Base-by-base conservation (phyloP, 2,888 invertebrate species). In the Hipparchia sbordonii region DNA sequence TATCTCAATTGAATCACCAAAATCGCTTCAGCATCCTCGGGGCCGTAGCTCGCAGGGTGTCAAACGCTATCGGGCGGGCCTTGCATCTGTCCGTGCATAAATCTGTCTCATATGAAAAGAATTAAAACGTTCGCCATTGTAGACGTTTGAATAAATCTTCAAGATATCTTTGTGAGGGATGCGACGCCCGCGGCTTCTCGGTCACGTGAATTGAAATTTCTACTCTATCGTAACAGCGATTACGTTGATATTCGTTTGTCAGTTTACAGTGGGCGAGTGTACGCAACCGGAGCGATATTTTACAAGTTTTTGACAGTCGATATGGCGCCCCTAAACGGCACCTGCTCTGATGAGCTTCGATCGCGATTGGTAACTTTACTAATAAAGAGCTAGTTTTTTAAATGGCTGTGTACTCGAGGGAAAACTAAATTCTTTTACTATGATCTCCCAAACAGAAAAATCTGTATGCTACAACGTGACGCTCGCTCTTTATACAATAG, bases 271-370 rank as follows among this genome's bases (percentile, higher is more conserved):
- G 62, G 57, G 10, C 7, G 33, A 66, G 56, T 61, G 72, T 72
- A 70, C 74, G 63, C 65, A 52, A 65, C 65, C 72, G 46, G 87
- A 90, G 92, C 95, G 92, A 95, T 95, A 95, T 95, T 95, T 95
- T 94, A 95, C 94, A 94, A 95, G 94, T 95, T 95, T 95, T 95
- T 95, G 95, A 95, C 95, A 95, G 94, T 89, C 91, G 92, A 91
- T 94, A 95, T 94, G 95, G 95, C 94, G 94, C 93, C 90, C 92
- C 69, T 92, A 91, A 93, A 91, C 92, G 88, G 84, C 91, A 91
- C 91, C 91, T 90, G 90, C 90, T 87, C 87, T 78, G 79, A 79
- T 79, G 78, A 78, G 76, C 77, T 77, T 78, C 77, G 73, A 78
- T 76, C 79, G 77, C 73, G 77, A 77, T 78, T 72, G 70, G 67